These are phyloP conservation scores for Coreoperca whiteheadi DNA, from an alignment of 2,113 vertebrate genomes.

Conservation along the genomic window DNA sequence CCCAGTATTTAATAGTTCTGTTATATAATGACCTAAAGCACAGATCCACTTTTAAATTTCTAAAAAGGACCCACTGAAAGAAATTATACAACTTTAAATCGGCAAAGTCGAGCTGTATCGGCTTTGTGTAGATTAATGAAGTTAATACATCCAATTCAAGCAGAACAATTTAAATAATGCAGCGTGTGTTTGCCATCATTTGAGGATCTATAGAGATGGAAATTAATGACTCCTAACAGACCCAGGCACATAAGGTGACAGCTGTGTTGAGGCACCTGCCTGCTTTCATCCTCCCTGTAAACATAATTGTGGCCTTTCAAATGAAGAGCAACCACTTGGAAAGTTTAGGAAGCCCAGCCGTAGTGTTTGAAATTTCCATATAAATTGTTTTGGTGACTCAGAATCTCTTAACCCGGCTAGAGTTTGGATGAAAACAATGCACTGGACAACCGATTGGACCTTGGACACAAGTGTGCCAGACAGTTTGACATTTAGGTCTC, in stretches of 20 bases:
- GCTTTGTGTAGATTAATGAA: conserved; percentile 57
- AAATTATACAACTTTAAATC: conserved; percentile 24
- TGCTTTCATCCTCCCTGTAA: conserved; percentile 52
- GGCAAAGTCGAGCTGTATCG: conserved; percentile 12
- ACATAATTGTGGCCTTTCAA: conserved; percentile 74
- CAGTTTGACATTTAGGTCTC: conserved; percentile 69
- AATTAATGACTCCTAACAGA: conserved; percentile 69
- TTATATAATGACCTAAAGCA: conserved; percentile 2
- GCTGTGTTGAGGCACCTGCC: conserved; percentile 81
- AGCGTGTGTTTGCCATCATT: conserved; percentile 52
- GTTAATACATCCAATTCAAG: conserved; percentile 51
- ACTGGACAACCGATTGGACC: conserved; percentile 63
- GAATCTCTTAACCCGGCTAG: conserved; percentile 63
- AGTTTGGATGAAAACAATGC: conserved; percentile 65
- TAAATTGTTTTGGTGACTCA: conserved; percentile 71
- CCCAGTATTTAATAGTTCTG: background rate
- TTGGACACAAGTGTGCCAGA: conserved; percentile 52
- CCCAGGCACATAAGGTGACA: conserved; percentile 64
- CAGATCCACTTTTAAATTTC: conserved; percentile 10
- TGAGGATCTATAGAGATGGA: conserved; percentile 72
- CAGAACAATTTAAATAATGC: conserved; percentile 37
- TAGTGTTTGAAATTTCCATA: conserved; percentile 73
- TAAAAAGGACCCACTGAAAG: background rate
- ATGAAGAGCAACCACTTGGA: conserved; percentile 71
- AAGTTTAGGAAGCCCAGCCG: conserved; percentile 66